Conservation (phyloP, 2,888 invertebrate species). For the Polydrusus pterygomalis region DNA sequence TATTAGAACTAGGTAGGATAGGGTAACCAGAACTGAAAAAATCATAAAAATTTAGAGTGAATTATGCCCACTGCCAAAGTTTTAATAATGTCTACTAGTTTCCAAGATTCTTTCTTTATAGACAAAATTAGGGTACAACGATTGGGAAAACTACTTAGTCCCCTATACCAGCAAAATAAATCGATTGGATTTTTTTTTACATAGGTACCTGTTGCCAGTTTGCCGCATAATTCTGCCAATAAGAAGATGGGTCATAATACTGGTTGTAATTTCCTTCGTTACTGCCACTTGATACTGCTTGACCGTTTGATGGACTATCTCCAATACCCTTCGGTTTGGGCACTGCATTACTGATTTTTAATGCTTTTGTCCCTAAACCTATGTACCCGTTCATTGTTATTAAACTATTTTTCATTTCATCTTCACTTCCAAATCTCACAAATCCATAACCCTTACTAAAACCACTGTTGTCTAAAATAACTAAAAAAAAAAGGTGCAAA, state of each 20-base stretch:
- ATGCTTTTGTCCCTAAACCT: slow-evolving; percentile 89
- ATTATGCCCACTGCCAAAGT: too few relatives aligned
- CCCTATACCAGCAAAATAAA: too few relatives aligned
- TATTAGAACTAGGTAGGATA: too few relatives aligned
- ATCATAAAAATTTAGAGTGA: too few relatives aligned
- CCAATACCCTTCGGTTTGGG: slow-evolving; percentile 83
- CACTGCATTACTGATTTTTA: slow-evolving; percentile 95
- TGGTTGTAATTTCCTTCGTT: slow-evolving; percentile 40
- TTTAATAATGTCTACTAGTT: too few relatives aligned
- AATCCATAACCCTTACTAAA: slow-evolving; percentile 97
- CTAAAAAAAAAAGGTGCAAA: slow-evolving; percentile 72
- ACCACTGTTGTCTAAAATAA: slow-evolving; percentile 91
- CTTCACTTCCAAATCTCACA: slow-evolving; percentile 94
- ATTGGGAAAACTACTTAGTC: too few relatives aligned
- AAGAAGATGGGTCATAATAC: slow-evolving; percentile 88
- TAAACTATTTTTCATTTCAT: slow-evolving; percentile 93
- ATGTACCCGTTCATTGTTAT: slow-evolving; percentile 95
- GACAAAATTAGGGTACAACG: too few relatives aligned
- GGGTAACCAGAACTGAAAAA: too few relatives aligned
- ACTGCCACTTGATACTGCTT: slow-evolving; percentile 64
- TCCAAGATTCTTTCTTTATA: too few relatives aligned
- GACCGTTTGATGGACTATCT: slow-evolving; percentile 69
- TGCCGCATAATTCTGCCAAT: slow-evolving; percentile 89
- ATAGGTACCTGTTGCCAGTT: slow-evolving; percentile 82
- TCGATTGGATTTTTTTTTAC: too few relatives aligned